phyloP scores from a whole-genome alignment of 2,797 vertebrate genomes.

The Hemibagrus guttatus region DNA sequence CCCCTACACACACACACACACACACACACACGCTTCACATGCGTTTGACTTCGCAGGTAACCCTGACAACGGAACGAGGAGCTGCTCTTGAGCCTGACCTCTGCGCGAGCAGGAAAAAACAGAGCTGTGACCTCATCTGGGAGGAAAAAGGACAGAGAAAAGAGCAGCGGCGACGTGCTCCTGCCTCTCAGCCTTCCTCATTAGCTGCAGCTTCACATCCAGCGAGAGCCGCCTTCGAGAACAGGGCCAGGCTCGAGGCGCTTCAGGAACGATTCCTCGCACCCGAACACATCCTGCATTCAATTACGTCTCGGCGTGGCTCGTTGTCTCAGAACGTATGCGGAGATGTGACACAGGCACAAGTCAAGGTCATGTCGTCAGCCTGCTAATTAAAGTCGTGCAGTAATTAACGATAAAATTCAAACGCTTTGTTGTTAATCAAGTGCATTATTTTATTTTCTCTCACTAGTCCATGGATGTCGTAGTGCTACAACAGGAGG shows the following conservation, averaged over 20 bases:
- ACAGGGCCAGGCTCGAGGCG: neutral
- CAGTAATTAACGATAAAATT: neutral
- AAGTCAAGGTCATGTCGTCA: neutral
- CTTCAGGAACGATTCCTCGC: neutral
- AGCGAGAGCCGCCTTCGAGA: neutral
- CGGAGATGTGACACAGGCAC: neutral
- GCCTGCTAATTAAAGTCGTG: neutral
- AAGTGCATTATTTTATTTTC: neutral
- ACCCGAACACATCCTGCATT: slow-evolving; percentile 7
- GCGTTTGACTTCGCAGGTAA: slow-evolving; percentile 25
- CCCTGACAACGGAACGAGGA: slow-evolving; percentile 27
- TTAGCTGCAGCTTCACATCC: slow-evolving; percentile 14
- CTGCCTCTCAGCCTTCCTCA: slow-evolving; percentile 32
- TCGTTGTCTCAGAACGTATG: neutral
- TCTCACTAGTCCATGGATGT: neutral
- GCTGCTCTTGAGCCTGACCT: slow-evolving; percentile 34
- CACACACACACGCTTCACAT: neutral
- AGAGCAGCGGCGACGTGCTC: neutral
- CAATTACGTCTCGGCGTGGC: neutral
- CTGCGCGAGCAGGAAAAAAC: neutral
- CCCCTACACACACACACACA: slow-evolving; percentile 9
- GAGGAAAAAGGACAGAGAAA: slow-evolving; percentile 26
- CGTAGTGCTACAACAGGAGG: neutral
- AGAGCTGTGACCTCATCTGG: slow-evolving; percentile 22
- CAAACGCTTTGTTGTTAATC: slow-evolving; percentile 17